Evolutionary conservation across 1,140 invertebrate genomes (phyloP), one percentile per base, ranked within the genome.

Genomic region (Cherax destructor): DNA sequence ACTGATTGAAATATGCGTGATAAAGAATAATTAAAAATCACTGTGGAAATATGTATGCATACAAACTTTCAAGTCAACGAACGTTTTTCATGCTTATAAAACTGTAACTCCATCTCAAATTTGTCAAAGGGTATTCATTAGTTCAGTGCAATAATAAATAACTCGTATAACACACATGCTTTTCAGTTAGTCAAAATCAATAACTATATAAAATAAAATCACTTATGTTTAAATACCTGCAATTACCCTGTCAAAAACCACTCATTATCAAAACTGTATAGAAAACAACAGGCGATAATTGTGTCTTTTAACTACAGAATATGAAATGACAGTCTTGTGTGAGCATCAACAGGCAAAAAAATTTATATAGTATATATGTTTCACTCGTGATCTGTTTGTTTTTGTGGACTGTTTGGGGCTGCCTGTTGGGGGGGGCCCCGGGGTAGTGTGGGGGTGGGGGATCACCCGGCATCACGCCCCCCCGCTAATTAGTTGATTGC

Each of bases 401-500:
- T 52, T 69, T 49, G 18, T 88, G 78, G 59, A 56, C 72, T 65
- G 86, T 88, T 88, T 30, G 41, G 83, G 65, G 59, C 83, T 69
- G 69, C 83, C 50, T n/a, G 83, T 84, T 52, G 21, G 59, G n/a
- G 83, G 83, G 21, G 61, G 83, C 65, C 47, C 83, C 41, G 56
- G 87, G 87, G 49, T 88, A 83, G 77, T 50, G 83, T 78, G 83
- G 69, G 81, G 56, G 81, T 91, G 83, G 72, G 56, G 81, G 65
- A 59, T 76, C 88, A 89, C 79, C 69, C 52, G 16, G 65, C 59
- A 80, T 41, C 86, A 80, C 86, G 47, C 88, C 88, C 88, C 79
- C 88, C 88, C 88, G 76, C 88, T 91, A 21, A 49, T 79, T 30
- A 50, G 88, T 52, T 84, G 72, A 52, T 52, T 91, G 88, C 16